These are phyloP conservation scores for Bimastos eiseni DNA, from an alignment of 2,888 invertebrate genomes.

Conservation along the genomic window DNA sequence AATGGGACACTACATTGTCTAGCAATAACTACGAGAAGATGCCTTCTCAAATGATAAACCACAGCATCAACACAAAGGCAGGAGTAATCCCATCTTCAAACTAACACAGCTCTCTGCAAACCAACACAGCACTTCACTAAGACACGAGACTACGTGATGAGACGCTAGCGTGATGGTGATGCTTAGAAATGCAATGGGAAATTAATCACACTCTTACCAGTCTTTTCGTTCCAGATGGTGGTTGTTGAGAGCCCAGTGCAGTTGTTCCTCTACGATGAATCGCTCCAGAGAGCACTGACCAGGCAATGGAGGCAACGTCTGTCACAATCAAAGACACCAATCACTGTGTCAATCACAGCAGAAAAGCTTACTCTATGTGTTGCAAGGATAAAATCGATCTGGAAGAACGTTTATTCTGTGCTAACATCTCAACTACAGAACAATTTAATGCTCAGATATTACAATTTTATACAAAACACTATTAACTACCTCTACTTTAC, in stretches of 20 bases:
- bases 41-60: no score
- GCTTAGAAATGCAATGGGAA: not conserved
- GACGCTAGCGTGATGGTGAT: not conserved
- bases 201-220: conserved; percentile 68
- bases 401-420: not conserved
- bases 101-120: no score
- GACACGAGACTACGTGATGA: no score
- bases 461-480: not conserved
- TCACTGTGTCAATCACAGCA: not conserved
- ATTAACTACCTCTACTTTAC: not conserved
- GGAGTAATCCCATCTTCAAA: no score
- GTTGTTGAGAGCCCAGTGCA: conserved; percentile 88
- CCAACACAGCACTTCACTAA: no score
- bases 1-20: not conserved
- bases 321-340: not conserved
- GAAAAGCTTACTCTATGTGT: not conserved
- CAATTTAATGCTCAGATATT: not conserved
- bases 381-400: not conserved
- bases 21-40: not conserved
- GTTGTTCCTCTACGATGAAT: conserved; percentile 94
- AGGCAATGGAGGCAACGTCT: conserved; percentile 69
- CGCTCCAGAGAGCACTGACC: conserved; percentile 96
- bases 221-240: conserved; percentile 87
- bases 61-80: not conserved
- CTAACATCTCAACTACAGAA: not conserved